Percentiles rank a stretch among this genome's conserved stretches.
These are phyloP conservation scores for Cosmorhoe ocellata DNA, from an alignment of 2,888 invertebrate species.

Conservation along the genomic window DNA sequence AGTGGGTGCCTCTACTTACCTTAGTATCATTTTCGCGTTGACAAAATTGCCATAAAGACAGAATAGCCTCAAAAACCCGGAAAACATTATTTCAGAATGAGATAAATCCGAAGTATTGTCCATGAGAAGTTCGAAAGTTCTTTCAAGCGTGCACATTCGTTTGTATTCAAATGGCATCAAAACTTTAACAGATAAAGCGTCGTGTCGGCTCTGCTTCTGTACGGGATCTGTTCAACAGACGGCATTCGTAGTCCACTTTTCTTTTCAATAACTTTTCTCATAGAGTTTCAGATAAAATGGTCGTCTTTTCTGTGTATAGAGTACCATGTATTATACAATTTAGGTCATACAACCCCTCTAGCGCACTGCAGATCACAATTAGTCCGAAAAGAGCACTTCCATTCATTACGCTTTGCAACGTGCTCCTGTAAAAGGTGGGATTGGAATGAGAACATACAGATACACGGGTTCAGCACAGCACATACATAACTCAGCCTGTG, in stretches of 20 bases:
- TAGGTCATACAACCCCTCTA: not conserved
- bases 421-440: conserved; percentile 12
- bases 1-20: too few species aligned
- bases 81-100: not conserved
- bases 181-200: conserved; percentile 18
- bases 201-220: conserved; percentile 1
- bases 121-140: conserved; percentile 17
- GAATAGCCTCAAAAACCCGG: too few species aligned
- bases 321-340: not conserved
- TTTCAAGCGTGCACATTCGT: conserved; percentile 12
- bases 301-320: too few species aligned
- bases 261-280: conserved; percentile 13
- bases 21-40: too few species aligned
- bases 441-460: conserved; percentile 11
- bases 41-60: not conserved
- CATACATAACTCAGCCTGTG: conserved; percentile 47
- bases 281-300: conserved; percentile 4
- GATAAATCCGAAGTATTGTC: conserved; percentile 14
- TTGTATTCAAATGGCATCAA: conserved; percentile 20
- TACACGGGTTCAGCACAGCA: conserved; percentile 4
- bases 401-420: conserved; percentile 15
- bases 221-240: conserved; percentile 6
- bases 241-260: conserved; percentile 2
- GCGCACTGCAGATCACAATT: not conserved
- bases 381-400: conserved; percentile 11